phyloP scores from a whole-genome alignment of 2,797 vertebrate genomes.

The Urocyon cinereoargenteus region DNA sequence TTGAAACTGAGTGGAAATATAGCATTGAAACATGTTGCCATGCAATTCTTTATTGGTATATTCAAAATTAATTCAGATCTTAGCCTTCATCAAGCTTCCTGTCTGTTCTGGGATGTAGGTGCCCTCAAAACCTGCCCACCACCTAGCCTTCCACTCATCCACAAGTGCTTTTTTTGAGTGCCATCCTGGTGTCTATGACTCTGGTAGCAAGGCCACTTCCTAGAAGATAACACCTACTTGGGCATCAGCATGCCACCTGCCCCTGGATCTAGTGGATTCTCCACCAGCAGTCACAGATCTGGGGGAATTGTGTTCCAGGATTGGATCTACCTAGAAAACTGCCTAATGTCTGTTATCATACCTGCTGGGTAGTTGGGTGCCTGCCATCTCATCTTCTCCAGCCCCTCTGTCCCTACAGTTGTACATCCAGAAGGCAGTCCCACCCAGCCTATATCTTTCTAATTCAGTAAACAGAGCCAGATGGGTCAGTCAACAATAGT shows the following conservation, averaged over 20 bases:
- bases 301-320: neutral
- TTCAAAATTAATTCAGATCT: neutral
- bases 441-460: neutral
- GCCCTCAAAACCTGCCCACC: neutral
- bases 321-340: neutral
- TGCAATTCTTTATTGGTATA: neutral
- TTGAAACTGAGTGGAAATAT: neutral
- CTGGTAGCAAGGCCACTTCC: neutral
- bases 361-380: neutral
- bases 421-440: no score
- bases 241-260: neutral
- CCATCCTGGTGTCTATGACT: neutral
- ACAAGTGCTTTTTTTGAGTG: neutral
- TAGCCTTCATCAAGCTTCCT: neutral
- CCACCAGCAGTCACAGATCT: no score
- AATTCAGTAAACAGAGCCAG: neutral
- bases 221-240: neutral
- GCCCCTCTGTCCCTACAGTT: neutral
- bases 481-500: neutral
- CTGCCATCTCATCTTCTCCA: neutral
- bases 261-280: neutral
- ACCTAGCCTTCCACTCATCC: fast-evolving
- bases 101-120: neutral
- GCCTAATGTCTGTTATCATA: neutral
- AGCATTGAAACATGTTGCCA: neutral